A percentile compares a stretch with the other conserved stretches of the same genome.
Evolutionary conservation across 2,113 vertebrate species (phyloP).

Genomic region (Chlorodrepanis virens): DNA sequence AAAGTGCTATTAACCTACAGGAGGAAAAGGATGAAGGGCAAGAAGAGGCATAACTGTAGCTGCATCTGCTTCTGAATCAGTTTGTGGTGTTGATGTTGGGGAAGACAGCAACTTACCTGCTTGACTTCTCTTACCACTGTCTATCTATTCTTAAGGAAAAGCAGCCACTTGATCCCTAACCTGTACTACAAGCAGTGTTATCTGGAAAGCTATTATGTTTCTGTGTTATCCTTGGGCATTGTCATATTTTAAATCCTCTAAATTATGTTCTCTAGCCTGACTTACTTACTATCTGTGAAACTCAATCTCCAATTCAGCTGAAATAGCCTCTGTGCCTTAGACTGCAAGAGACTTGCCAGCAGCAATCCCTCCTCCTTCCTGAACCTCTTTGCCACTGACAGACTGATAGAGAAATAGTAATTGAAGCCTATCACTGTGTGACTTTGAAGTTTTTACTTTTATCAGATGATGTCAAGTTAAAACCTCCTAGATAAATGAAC

Average conservation of each 20-base stretch:
- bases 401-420: not conserved
- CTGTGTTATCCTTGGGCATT: not conserved
- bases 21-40: not conserved
- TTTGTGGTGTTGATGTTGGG: not conserved
- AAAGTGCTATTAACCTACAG: not conserved
- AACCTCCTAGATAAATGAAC: not conserved
- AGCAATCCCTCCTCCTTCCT: not conserved
- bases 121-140: not conserved
- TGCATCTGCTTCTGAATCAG: not conserved
- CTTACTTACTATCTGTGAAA: not conserved
- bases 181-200: not conserved
- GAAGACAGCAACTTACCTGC: not conserved
- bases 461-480: constrained; percentile 16
- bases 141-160: not conserved
- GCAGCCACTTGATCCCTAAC: not conserved
- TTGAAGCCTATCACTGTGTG: not conserved
- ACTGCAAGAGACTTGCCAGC: not conserved
- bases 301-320: not conserved
- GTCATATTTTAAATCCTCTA: not conserved
- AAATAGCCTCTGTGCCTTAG: not conserved
- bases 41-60: not conserved
- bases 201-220: not conserved
- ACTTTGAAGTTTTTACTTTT: constrained; percentile 26
- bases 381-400: not conserved
- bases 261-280: not conserved